Evolutionary conservation across 2,888 invertebrate genomes (phyloP).

Genomic region (Hedychridium roseum): DNA sequence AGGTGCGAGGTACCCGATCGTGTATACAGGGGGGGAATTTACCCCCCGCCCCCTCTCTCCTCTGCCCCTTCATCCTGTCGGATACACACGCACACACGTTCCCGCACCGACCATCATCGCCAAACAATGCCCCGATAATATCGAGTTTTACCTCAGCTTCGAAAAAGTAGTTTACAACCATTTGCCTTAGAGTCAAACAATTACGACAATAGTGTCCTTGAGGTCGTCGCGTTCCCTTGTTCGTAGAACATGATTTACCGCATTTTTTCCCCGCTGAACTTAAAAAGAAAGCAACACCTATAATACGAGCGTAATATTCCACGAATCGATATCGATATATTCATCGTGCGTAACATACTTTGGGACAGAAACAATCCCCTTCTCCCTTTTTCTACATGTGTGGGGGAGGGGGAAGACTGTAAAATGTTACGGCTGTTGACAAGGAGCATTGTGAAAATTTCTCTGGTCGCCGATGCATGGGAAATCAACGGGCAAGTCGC

Average conservation of each 20-base stretch:
- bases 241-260: no score
- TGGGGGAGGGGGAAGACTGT: slow-evolving; percentile 18
- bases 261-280: no score
- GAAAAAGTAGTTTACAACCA: no score
- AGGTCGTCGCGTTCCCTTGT: no score
- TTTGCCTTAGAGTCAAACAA: no score
- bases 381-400: slow-evolving; percentile 1
- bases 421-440: slow-evolving; percentile 31
- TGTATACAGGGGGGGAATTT: slow-evolving; percentile 36
- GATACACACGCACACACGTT: no score
- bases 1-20: slow-evolving; percentile 27
- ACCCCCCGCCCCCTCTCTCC: no score
- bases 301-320: background rate
- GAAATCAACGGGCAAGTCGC: no score
- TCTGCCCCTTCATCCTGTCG: no score
- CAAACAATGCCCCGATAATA: slow-evolving; percentile 57
- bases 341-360: no score
- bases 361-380: slow-evolving; percentile 3
- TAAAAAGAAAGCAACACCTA: background rate
- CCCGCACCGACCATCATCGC: slow-evolving; percentile 25
- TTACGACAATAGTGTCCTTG: no score
- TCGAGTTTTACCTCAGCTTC: no score
- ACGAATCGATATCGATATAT: background rate
- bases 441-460: slow-evolving; percentile 30
- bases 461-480: slow-evolving; percentile 1